Evolutionary conservation across 2,113 vertebrate genomes (phyloP), one percentile per base, ranked within the genome.

Genomic region (Xerus inauris): DNA sequence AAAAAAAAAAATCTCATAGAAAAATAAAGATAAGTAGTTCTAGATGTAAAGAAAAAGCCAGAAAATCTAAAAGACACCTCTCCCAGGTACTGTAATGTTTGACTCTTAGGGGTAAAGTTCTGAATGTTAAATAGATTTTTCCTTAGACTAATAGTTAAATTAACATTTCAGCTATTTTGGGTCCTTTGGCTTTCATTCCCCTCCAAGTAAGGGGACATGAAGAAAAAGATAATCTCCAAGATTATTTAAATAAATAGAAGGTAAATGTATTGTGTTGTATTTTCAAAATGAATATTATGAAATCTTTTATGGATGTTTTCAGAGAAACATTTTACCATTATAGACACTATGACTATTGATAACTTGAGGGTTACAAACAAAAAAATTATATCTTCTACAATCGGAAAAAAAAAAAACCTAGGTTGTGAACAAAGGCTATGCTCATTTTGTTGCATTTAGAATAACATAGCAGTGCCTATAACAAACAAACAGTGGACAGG

Each of bases 401-500:
- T 16, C 80, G 47, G 22, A 57, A 54, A 80, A 26, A 97, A 83
- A 49, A 16, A 87, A 4, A 38, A 81, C 28, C 80, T 90, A 5
- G 0, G 47, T 91, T 89, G 64, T 80, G 9, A 94, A 97, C 49
- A 69, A 97, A 62, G 6, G 45, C 20, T 49, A 4, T 94, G 89
- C 94, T 57, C 54, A 87, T 81, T 96, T 96, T 76, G 47, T 14
- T 94, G 91, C 24, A 67, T 84, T 67, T 85, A 91, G 35, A 97
- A 96, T 7, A 94, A 95, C 38, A 30, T 30, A 86, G 38, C 75
- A 65, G 72, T 65, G 1, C n/a, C 96, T 87, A 16, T 82, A 92
- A 95, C 26, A 84, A 96, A 94, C 4, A 83, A 93, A 95, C 75
- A 76, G 79, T 51, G 92, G 83, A 51, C 85, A 84, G 13, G 19